Conservation (phyloP, 2,797 vertebrate genomes). For the Siniperca scherzeri region DNA sequence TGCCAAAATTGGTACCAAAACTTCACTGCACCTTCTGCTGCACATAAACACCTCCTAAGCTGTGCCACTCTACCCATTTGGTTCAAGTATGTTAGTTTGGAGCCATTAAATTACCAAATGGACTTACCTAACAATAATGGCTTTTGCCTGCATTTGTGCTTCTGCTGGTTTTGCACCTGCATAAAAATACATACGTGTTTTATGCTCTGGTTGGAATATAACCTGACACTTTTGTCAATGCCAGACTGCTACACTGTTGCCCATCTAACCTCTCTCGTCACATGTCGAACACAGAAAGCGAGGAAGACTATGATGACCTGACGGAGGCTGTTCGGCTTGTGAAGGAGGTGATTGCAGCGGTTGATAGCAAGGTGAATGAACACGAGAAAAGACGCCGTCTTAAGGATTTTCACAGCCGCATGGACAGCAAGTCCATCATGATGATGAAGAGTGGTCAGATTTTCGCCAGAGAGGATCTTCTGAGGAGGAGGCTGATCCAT, state of each 20-base stretch:
- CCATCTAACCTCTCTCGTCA: background rate
- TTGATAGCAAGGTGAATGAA: slow-evolving; percentile 94
- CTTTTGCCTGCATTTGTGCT: background rate
- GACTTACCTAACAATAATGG: background rate
- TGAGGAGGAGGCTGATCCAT: slow-evolving; percentile 91
- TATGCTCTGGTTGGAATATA: background rate
- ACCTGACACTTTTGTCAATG: background rate
- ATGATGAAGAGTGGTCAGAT: slow-evolving; percentile 97
- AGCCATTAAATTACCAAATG: slow-evolving; percentile 35
- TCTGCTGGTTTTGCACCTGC: slow-evolving; percentile 10
- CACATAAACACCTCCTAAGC: slow-evolving; percentile 40
- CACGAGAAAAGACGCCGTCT: slow-evolving; percentile 94
- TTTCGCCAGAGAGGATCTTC: slow-evolving; percentile 94
- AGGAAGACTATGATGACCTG: slow-evolving; percentile 90
- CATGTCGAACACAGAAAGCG: slow-evolving; percentile 84
- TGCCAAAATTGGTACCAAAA: slow-evolving; percentile 25
- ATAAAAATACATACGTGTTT: background rate
- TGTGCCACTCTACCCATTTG: slow-evolving; percentile 13
- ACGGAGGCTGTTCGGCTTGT: slow-evolving; percentile 89
- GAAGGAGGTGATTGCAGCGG: slow-evolving; percentile 92
- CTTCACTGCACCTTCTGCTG: slow-evolving; percentile 37
- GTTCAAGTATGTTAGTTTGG: slow-evolving; percentile 25
- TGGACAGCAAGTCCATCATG: slow-evolving; percentile 96
- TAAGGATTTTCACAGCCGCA: slow-evolving; percentile 92
- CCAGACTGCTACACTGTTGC: background rate